These are phyloP conservation scores for Drosophila fungiperda DNA, from an alignment of 2,888 invertebrate genomes.

Conservation along the genomic window DNA sequence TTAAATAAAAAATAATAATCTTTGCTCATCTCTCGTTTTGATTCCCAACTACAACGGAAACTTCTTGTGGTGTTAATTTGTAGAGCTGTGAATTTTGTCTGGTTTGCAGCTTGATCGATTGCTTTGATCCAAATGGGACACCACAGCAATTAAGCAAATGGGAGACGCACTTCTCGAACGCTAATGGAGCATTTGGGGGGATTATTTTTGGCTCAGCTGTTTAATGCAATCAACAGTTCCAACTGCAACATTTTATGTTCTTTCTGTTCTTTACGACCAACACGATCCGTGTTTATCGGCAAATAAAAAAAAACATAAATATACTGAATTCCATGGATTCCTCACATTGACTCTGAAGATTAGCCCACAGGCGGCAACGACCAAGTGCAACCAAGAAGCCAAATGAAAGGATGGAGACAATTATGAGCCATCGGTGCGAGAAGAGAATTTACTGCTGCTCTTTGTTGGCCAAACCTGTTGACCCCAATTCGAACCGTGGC, in stretches of 20 bases:
- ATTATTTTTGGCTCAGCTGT: conserved; percentile 34
- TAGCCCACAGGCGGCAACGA: conserved; percentile 32
- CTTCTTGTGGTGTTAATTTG: conserved; percentile 45
- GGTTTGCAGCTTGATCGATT: conserved; percentile 42
- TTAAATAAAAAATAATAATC: conserved; percentile 36
- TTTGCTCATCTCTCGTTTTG: conserved; percentile 29
- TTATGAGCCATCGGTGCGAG: conserved; percentile 32
- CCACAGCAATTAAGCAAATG: conserved; percentile 19
- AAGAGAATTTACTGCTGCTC: conserved; percentile 50
- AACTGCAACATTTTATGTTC: conserved; percentile 6
- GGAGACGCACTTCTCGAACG: conserved; percentile 40
- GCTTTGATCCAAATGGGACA: conserved; percentile 25
- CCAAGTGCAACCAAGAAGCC: conserved; percentile 30
- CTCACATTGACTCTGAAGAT: conserved; percentile 32
- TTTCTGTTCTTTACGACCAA: conserved; percentile 6
- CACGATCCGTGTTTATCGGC: conserved; percentile 20
- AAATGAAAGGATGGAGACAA: conserved; percentile 16
- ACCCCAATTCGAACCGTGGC: conserved; percentile 57
- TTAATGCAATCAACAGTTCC: conserved; percentile 27
- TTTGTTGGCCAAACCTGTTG: conserved; percentile 65
- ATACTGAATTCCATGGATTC: conserved; percentile 41
- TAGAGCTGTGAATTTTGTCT: conserved; percentile 48
- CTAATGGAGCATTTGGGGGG: conserved; percentile 43
- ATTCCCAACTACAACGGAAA: conserved; percentile 20
- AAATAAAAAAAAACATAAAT: conserved; percentile 5